Conservation (phyloP, 1,140 invertebrate species). For the Drosophila prosaltans region DNA sequence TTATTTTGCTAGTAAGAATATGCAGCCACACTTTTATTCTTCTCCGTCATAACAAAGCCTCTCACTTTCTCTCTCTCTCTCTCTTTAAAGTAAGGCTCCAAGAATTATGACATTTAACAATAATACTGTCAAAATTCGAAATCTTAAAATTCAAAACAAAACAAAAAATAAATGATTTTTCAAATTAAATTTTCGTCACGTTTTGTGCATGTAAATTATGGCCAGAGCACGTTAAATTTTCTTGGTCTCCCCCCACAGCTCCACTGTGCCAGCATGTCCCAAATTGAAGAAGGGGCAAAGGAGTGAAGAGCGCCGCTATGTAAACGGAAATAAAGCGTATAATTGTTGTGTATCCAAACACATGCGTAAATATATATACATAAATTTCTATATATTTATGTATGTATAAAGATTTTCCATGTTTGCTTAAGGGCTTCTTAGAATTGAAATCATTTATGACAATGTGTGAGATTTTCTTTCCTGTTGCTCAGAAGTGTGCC, state of each 20-base stretch:
- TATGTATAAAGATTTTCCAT: slow-evolving; percentile 3
- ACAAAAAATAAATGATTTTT: slow-evolving; percentile 22
- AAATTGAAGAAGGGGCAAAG: background rate
- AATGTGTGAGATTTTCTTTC: slow-evolving; percentile 16
- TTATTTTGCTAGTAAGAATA: background rate
- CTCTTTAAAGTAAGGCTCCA: background rate
- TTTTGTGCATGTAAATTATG: slow-evolving; percentile 45
- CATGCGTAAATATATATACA: slow-evolving; percentile 5
- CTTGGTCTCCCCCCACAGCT: background rate
- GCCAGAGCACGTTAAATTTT: slow-evolving; percentile 31
- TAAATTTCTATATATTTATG: background rate
- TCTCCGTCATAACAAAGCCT: background rate
- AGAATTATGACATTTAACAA: background rate
- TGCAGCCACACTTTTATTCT: slow-evolving; percentile 2
- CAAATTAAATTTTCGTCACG: slow-evolving; percentile 50
- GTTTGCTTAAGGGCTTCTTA: slow-evolving; percentile 7
- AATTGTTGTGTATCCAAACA: slow-evolving; percentile 34
- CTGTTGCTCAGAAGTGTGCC: slow-evolving; percentile 20
- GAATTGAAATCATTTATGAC: slow-evolving; percentile 19
- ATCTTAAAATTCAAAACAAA: slow-evolving; percentile 23
- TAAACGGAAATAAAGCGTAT: slow-evolving; percentile 51
- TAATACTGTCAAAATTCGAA: slow-evolving; percentile 19
- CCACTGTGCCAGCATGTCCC: background rate
- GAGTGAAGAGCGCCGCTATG: slow-evolving; percentile 14
- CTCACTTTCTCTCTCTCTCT: background rate